Base-by-base conservation (phyloP, 2,888 invertebrate species). In the Pristionchus mayeri region DNA sequence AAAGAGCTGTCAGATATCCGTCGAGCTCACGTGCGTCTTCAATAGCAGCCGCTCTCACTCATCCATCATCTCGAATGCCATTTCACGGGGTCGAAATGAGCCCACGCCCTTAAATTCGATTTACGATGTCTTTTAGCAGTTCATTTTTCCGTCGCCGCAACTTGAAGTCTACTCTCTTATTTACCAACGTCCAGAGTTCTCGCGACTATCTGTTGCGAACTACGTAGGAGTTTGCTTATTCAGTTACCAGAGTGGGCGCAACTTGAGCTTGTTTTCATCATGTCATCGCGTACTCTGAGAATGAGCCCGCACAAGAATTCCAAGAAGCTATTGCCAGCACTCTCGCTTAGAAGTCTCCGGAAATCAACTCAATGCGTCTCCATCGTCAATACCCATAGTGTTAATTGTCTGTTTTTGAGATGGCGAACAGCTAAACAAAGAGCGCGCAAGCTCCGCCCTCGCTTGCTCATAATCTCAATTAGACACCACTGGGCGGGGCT, bases 1-100 rank as follows among this genome's bases (percentile, higher is more conserved):
- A 71, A 60, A 44, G 71, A 44, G 18, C 24, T 63, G 71, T 71
- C 71, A 71, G 24, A 71, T 71, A 71, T 71, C 71, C 71, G 40
- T 71, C 71, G 40, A n/a, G 4, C 34, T 37, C 63, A 63, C 63
- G 63, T 63, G 63, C 16, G n/a, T 4, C 24, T 21, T 57, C 24
- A 63, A 63, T 63, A 18, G 63, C 30, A 63, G 63, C 11, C 57
- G 57, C 57, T 27, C 13, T 18, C 34, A 63, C 21, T 18, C 34
- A 63, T 63, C 63, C 63, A 63, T 63, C 63, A 63, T 18, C 13
- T 34, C 6, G 16, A n/a, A 34, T 63, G 63, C 34, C 63, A 30
- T 34, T 63, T 63, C 18, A 44, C 44, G 44, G 30, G 18, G 63
- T 63, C 63, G 34, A 63, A 63, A 21, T 3, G 34, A 16, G 34